Evolutionary conservation across 1,140 invertebrate species (phyloP).

Genomic region (Ips nitidus): DNA sequence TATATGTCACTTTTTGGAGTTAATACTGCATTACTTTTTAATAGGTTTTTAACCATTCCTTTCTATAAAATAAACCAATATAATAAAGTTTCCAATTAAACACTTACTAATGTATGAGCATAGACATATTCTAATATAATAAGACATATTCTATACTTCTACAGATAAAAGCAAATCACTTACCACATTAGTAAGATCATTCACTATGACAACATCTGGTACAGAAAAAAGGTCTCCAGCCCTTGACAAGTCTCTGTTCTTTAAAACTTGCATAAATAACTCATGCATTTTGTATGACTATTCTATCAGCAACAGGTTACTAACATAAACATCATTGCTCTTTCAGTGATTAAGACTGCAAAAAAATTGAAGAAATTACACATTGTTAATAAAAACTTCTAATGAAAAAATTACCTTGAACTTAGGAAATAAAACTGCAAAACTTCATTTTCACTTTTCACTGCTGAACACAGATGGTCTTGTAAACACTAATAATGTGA

Average conservation of each 20-base stretch:
- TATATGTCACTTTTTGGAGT: too few relatives aligned
- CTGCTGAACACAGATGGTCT: neutral
- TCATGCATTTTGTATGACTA: constrained; percentile 73
- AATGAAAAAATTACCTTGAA: neutral
- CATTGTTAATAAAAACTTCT: neutral
- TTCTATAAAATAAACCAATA: too few relatives aligned
- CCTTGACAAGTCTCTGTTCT: constrained; percentile 82
- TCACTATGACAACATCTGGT: constrained; percentile 80
- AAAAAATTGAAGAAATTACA: neutral
- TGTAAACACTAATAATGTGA: neutral
- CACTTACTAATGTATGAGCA: too few relatives aligned
- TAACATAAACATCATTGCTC: neutral
- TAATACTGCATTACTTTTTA: too few relatives aligned
- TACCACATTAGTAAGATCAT: constrained; percentile 82
- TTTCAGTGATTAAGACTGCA: neutral
- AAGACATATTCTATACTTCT: too few relatives aligned
- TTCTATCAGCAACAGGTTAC: constrained; percentile 22
- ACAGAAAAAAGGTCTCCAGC: constrained; percentile 91
- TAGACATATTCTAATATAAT: too few relatives aligned
- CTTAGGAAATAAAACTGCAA: neutral
- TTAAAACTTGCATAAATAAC: constrained; percentile 83
- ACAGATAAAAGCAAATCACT: constrained; percentile 42
- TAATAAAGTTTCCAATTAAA: too few relatives aligned
- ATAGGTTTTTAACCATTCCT: too few relatives aligned
- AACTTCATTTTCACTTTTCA: neutral